These are phyloP conservation scores for Rhadinocentrus ornatus DNA, from an alignment of 2,797 vertebrate species.

Conservation along the genomic window DNA sequence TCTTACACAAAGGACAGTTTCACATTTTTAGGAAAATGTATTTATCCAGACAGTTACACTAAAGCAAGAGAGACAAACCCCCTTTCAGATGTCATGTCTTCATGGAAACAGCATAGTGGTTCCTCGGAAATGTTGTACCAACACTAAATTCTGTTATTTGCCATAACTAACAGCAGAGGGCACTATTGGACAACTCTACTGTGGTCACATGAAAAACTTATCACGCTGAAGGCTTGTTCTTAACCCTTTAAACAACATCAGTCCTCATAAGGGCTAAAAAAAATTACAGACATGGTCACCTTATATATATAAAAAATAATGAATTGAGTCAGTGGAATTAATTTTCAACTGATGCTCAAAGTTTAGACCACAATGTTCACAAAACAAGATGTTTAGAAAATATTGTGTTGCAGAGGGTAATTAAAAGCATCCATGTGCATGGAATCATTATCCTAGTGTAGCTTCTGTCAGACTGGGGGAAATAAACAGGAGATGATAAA, in stretches of 20 bases:
- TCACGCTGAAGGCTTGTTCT: neutral
- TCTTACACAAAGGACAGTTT: neutral
- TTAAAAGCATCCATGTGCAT: too few relatives aligned
- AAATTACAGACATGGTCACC: neutral
- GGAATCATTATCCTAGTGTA: too few relatives aligned
- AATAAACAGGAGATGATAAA: too few relatives aligned
- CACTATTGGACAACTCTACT: constrained; percentile 64
- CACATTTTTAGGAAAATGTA: neutral
- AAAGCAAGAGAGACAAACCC: neutral
- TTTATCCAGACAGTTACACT: neutral
- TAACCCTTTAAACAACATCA: neutral
- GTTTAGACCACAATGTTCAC: too few relatives aligned
- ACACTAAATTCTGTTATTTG: neutral
- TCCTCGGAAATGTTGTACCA: neutral
- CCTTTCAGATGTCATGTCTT: neutral
- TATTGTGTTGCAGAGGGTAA: too few relatives aligned
- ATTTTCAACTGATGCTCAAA: too few relatives aligned
- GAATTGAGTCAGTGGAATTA: too few relatives aligned
- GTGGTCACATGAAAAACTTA: neutral
- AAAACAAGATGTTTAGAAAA: too few relatives aligned
- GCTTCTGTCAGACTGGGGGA: too few relatives aligned
- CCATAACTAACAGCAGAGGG: constrained; percentile 73
- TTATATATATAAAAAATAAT: too few relatives aligned
- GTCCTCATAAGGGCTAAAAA: neutral
- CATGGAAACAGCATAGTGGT: neutral